Evolutionary conservation across 2,797 vertebrate genomes (phyloP).

Genomic region (Pseudocheirus occidentalis): DNA sequence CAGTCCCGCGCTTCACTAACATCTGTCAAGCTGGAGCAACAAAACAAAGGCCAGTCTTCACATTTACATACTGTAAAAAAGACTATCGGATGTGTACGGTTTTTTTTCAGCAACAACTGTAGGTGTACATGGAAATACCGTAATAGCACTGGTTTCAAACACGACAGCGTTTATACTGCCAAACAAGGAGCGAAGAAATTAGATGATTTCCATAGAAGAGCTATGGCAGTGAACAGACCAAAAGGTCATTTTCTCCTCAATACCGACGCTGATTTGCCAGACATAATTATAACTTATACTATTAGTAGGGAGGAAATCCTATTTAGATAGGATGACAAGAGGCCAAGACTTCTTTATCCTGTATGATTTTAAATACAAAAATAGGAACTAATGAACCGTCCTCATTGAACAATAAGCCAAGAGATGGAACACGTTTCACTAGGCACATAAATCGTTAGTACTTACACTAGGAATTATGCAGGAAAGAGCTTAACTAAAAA

Average conservation of each 20-base stretch:
- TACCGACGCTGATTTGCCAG: conserved; percentile 23
- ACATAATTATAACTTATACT: conserved; percentile 27
- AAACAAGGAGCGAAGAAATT: not conserved
- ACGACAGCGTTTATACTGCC: not conserved
- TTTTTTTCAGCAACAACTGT: not conserved
- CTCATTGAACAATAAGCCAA: not conserved
- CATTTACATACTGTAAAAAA: not conserved
- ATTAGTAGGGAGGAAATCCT: not conserved
- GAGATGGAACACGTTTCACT: not conserved
- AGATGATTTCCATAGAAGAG: not conserved
- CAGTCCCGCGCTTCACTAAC: not conserved
- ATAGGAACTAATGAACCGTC: not conserved
- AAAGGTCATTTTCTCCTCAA: not conserved
- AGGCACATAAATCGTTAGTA: not conserved
- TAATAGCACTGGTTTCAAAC: not conserved
- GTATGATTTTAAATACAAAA: conserved; percentile 5
- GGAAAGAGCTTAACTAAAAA: not conserved
- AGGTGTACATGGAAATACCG: not conserved
- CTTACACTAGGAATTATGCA: not conserved
- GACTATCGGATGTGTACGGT: not conserved
- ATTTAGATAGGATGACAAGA: not conserved
- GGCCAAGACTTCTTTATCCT: not conserved
- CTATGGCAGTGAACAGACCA: not conserved
- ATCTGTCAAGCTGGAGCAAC: not conserved
- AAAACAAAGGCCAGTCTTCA: not conserved